Conservation (phyloP, 2,797 vertebrate genomes). For the Sebastes itinus region DNA sequence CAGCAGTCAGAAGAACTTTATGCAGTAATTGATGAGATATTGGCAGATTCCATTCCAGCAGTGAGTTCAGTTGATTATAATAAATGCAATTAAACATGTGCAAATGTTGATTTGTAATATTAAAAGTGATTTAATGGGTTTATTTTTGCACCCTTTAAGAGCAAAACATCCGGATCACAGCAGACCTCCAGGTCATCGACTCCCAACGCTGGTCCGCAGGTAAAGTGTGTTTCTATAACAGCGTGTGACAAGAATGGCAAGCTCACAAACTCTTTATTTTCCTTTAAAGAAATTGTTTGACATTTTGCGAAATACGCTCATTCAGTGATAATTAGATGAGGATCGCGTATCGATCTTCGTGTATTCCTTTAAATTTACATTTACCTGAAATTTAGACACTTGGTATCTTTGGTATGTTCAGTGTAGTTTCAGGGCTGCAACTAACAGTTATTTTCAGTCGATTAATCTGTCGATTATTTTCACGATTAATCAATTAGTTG, state of each 20-base stretch:
- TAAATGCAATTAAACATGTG: background rate
- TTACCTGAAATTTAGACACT: too few species aligned
- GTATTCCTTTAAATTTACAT: too few species aligned
- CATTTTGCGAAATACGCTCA: background rate
- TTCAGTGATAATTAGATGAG: background rate
- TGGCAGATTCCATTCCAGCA: slow-evolving; percentile 85
- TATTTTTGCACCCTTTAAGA: slow-evolving; percentile 60
- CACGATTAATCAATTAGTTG: too few species aligned
- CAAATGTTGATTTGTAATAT: background rate
- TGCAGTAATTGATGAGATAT: slow-evolving; percentile 91
- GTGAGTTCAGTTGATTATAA: slow-evolving; percentile 75
- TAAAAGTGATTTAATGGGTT: background rate
- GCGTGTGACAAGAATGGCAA: background rate
- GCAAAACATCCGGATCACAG: slow-evolving; percentile 71
- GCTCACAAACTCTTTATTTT: background rate
- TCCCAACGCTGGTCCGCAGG: slow-evolving; percentile 76
- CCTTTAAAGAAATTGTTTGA: background rate
- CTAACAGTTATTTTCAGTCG: too few species aligned
- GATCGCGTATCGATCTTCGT: too few species aligned
- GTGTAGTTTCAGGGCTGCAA: too few species aligned
- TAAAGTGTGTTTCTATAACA: slow-evolving; percentile 62
- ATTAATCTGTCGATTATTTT: too few species aligned
- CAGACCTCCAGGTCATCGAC: slow-evolving; percentile 72
- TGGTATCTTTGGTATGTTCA: too few species aligned
- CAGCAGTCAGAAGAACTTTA: slow-evolving; percentile 94